Percentiles rank a stretch among this genome's conserved stretches.
Conservation (phyloP, 2,113 vertebrate species). For the Rutilus rutilus region DNA sequence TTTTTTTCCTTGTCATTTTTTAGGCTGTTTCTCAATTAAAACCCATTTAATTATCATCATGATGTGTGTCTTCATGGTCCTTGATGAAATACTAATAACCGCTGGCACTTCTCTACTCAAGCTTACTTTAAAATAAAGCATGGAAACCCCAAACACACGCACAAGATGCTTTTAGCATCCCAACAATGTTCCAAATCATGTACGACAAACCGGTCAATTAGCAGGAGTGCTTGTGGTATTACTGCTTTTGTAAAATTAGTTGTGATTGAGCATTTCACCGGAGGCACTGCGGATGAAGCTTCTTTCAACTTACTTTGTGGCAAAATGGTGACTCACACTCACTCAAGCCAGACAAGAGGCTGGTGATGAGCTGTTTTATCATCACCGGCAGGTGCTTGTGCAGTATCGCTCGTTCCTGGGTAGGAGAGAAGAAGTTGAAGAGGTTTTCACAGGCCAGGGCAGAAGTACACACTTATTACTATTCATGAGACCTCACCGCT, state of each 20-base stretch:
- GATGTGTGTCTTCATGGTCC: neutral
- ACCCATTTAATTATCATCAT: neutral
- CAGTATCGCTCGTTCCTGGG: neutral
- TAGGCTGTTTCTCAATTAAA: neutral
- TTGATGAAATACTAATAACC: neutral
- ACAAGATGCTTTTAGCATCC: constrained; percentile 4
- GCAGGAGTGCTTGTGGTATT: neutral
- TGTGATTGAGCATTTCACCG: neutral
- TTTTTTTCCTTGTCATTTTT: neutral
- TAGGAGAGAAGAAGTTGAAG: neutral
- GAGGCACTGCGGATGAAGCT: neutral
- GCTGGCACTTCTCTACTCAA: neutral
- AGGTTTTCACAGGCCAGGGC: neutral
- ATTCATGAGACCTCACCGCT: neutral
- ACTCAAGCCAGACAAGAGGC: constrained; percentile 29
- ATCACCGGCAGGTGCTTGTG: constrained; percentile 23
- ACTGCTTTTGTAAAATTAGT: constrained; percentile 17
- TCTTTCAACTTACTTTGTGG: constrained; percentile 13
- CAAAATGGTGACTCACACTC: constrained; percentile 15
- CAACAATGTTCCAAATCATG: neutral
- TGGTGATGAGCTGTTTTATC: constrained; percentile 35
- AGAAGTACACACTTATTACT: neutral
- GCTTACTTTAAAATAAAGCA: neutral
- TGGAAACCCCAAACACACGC: neutral
- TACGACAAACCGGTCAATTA: neutral